Evolutionary conservation across 2,888 invertebrate species (phyloP).

Genomic region (Stenodera caucasica): DNA sequence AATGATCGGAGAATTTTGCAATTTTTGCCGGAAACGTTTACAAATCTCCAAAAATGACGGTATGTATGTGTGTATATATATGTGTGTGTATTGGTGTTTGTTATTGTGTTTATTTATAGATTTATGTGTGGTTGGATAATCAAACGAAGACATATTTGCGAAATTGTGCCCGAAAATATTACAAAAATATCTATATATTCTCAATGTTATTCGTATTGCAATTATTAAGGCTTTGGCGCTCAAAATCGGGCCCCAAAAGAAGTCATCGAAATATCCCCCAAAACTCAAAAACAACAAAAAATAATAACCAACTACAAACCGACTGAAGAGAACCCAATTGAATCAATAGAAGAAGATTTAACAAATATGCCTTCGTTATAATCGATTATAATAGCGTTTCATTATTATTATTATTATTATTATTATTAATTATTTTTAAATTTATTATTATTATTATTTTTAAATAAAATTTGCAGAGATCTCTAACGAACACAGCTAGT

Average conservation of each 20-base stretch:
- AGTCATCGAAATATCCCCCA: background rate
- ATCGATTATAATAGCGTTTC: background rate
- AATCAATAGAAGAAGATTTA: background rate
- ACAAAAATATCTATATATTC: background rate
- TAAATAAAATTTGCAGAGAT: constrained; percentile 47
- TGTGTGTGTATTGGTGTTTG: background rate
- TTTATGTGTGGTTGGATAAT: background rate
- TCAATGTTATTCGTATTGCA: background rate
- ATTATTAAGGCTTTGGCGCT: constrained; percentile 4
- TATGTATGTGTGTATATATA: no score
- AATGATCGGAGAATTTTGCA: background rate
- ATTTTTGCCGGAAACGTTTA: constrained; percentile 41
- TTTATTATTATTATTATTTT: constrained; percentile 2
- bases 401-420: constrained; percentile 1
- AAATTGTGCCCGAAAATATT: background rate
- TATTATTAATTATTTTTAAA: background rate
- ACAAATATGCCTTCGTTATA: constrained; percentile 3
- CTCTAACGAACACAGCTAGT: constrained; percentile 56
- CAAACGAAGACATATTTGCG: background rate
- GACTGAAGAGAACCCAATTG: no score
- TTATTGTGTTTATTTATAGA: background rate
- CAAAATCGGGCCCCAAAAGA: background rate
- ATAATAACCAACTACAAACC: background rate
- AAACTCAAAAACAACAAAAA: background rate
- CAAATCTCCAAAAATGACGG: background rate